A percentile compares a stretch with the other conserved stretches of the same genome.
phyloP scores from a whole-genome alignment of 2,888 invertebrate species.

The Pyralis farinalis region DNA sequence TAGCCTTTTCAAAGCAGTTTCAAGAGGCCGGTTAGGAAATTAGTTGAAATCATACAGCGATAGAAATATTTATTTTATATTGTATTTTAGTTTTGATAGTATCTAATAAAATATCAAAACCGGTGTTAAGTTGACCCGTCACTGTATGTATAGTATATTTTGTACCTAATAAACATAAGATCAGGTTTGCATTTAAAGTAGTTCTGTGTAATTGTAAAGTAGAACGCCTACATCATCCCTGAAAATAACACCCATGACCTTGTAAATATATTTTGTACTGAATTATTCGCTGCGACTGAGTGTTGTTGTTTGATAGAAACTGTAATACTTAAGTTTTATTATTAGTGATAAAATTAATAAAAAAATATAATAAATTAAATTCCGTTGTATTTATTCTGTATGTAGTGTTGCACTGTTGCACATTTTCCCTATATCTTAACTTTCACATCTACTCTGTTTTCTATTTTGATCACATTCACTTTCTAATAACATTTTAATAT shows the following conservation, averaged over 20 bases:
- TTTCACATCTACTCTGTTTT: conserved; percentile 46
- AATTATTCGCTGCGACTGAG: conserved; percentile 74
- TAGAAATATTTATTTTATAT: conserved; percentile 67
- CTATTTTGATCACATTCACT: conserved; percentile 52
- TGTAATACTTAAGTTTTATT: conserved; percentile 79
- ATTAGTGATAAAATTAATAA: conserved; percentile 80
- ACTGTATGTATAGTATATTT: conserved; percentile 25
- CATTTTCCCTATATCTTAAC: conserved; percentile 53
- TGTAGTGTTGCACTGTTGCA: conserved; percentile 54
- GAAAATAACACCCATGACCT: conserved; percentile 49
- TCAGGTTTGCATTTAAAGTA: conserved; percentile 67
- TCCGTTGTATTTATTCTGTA: conserved; percentile 54
- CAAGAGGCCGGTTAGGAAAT: conserved; percentile 59
- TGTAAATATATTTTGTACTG: conserved; percentile 74
- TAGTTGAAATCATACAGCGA: conserved; percentile 57
- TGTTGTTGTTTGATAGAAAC: conserved; percentile 78
- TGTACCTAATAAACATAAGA: conserved; percentile 26
- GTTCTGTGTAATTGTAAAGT: conserved; percentile 42
- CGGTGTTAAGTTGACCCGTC: conserved; percentile 30
- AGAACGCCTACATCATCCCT: conserved; percentile 34
- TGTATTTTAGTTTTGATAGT: conserved; percentile 52
- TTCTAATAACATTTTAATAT: conserved; percentile 56
- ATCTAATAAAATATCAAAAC: conserved; percentile 33
- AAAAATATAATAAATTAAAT: conserved; percentile 59
- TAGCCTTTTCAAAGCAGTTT: conserved; percentile 62